Conservation (phyloP, 2,888 invertebrate genomes). For the Piscicola geometra region DNA sequence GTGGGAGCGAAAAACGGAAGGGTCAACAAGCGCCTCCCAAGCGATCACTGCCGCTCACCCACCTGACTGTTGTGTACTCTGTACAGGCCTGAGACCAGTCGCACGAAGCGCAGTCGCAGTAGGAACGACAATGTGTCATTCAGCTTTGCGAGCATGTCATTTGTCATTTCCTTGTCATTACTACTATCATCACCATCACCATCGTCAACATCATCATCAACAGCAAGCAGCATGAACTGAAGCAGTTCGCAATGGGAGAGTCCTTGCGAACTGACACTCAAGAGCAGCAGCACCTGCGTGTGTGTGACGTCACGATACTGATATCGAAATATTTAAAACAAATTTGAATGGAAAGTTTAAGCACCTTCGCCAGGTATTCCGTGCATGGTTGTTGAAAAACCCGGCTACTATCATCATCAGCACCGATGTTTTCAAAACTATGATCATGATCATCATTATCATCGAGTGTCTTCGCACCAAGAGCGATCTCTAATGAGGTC, state of each 20-base stretch:
- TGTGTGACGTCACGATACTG: no score
- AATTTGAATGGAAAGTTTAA: no score
- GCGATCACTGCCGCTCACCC: no score
- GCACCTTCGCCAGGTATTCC: no score
- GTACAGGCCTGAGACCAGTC: background rate
- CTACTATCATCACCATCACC: conserved; percentile 7
- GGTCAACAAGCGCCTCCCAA: no score
- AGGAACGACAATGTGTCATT: background rate
- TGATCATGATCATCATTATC: conserved; percentile 4
- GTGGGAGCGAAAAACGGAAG: no score
- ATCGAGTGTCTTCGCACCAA: background rate
- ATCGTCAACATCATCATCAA: background rate
- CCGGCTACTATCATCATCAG: conserved; percentile 10
- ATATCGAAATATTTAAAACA: no score
- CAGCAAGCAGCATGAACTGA: background rate
- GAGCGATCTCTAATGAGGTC: no score
- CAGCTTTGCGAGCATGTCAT: background rate
- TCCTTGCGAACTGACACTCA: background rate
- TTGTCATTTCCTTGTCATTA: conserved; percentile 3
- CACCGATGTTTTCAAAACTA: background rate
- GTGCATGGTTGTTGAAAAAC: no score
- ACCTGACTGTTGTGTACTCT: background rate
- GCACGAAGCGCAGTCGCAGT: background rate
- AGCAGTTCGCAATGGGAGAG: background rate
- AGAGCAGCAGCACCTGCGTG: background rate